Evolutionary conservation across 2,797 vertebrate genomes (phyloP), one percentile per base, ranked within the genome.

Genomic region (Chelonia mydas): DNA sequence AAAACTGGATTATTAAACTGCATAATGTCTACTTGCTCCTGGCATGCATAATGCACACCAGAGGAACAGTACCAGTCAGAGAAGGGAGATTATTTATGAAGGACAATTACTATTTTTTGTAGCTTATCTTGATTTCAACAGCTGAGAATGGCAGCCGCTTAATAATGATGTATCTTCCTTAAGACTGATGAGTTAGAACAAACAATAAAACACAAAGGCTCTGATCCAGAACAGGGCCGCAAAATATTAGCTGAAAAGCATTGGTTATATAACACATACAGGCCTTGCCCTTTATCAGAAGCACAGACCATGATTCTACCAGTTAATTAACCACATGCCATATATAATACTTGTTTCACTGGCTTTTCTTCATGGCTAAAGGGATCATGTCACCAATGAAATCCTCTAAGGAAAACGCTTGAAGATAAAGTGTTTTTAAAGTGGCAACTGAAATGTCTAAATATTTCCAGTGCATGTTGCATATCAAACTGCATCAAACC

Each of bases 21-120:
- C 57, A 11, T 7, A 31, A 74, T 3, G 31, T 23, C 59, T 78
- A 49, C 13, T 47, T 49, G 82, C 77, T n/a, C 49, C 51, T 11
- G 25, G 2, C 23, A 9, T 1, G 33, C 49, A 8, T 55, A 49
- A 85, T 10, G 16, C 1, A 2, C 65, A 2, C 81, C 10, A 1
- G 89, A 47, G 54, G 83, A 89, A 83, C 76, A 45, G 59, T 31
- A 16, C 19, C 77, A 17, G 16, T 45, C 54, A 16, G 65, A 1
- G 4, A 15, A 47, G 59, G 47, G 45, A 51, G 41, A 55, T 51
- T 84, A 77, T 87, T 94, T 76, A 87, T 11, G 23, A 81, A 72
- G 37, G 45, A 80, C 41, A 89, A 84, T 89, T 89, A 92, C 81
- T 57, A 90, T 19, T 83, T 25, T 94, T 76, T 81, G 87, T 65